phyloP scores from a whole-genome alignment of 1,140 invertebrate genomes.

The Brachionus rotundiformis region DNA sequence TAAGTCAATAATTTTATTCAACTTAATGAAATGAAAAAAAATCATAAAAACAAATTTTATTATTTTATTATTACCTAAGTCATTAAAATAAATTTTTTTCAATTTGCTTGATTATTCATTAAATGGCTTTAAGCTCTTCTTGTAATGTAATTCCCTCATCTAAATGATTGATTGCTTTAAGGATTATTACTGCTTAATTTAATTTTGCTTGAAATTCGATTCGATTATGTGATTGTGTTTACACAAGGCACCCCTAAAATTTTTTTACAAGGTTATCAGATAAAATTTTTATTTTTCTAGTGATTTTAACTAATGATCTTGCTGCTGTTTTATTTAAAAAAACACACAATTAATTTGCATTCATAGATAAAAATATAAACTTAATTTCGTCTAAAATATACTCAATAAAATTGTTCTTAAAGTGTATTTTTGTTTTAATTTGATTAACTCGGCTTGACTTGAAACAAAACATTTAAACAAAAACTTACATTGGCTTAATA shows the following conservation, averaged over 20 bases:
- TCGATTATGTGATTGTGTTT: neutral
- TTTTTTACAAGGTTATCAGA: neutral
- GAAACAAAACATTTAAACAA: neutral
- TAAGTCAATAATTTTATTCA: neutral
- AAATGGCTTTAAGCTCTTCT: slow-evolving; percentile 1
- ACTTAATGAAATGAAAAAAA: neutral
- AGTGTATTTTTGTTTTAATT: neutral
- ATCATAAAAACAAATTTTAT: neutral
- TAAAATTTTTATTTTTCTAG: neutral
- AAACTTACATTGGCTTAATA: neutral
- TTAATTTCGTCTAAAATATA: too few species aligned
- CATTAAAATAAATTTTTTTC: slow-evolving; percentile 9
- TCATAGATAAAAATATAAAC: neutral
- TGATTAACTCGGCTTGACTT: neutral
- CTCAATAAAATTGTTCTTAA: neutral
- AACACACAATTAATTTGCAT: neutral
- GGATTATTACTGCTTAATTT: neutral
- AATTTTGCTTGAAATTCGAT: slow-evolving; percentile 14
- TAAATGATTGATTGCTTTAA: slow-evolving; percentile 20
- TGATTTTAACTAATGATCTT: neutral
- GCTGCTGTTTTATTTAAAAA: neutral
- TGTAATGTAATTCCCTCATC: neutral
- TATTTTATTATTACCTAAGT: neutral
- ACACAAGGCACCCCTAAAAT: neutral
- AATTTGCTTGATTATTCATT: neutral